Percentiles rank a stretch among this genome's conserved stretches.
phyloP scores from a whole-genome alignment of 1,140 invertebrate genomes.

The Drosophila jambulina region DNA sequence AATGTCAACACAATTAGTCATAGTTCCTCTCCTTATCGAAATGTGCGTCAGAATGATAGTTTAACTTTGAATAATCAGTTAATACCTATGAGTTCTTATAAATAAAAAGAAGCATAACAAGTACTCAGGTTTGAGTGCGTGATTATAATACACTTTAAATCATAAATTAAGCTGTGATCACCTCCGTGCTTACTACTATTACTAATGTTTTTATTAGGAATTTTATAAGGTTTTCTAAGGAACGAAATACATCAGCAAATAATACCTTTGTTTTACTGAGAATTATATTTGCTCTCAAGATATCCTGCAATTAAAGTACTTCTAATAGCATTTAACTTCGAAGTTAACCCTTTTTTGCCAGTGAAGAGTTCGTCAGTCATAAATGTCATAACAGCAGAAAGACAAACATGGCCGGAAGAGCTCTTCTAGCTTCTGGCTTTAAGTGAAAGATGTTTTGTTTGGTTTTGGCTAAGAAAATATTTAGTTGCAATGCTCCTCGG shows the following conservation, averaged over 20 bases:
- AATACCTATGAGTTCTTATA: neutral
- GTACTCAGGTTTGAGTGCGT: neutral
- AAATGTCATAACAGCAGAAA: conserved; percentile 5
- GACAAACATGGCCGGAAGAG: conserved; percentile 24
- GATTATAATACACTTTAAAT: neutral
- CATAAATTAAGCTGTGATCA: neutral
- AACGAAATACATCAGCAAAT: neutral
- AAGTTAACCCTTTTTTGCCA: neutral
- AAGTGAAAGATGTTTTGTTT: conserved; percentile 23
- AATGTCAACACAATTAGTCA: neutral
- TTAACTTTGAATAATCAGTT: neutral
- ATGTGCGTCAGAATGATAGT: neutral
- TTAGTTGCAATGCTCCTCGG: conserved; percentile 13
- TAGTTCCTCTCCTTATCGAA: neutral
- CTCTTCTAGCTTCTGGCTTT: conserved; percentile 4
- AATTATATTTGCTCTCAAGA: too few species aligned
- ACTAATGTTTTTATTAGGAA: too few species aligned
- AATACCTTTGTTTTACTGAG: too few species aligned
- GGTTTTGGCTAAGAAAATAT: conserved; percentile 34
- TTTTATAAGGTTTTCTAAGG: too few species aligned
- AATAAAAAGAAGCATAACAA: neutral
- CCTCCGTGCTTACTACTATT: neutral
- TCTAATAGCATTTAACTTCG: neutral
- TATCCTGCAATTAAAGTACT: neutral
- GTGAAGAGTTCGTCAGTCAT: neutral